phyloP scores from a whole-genome alignment of 2,113 vertebrate species.

The Sinocyclocheilus grahami region DNA sequence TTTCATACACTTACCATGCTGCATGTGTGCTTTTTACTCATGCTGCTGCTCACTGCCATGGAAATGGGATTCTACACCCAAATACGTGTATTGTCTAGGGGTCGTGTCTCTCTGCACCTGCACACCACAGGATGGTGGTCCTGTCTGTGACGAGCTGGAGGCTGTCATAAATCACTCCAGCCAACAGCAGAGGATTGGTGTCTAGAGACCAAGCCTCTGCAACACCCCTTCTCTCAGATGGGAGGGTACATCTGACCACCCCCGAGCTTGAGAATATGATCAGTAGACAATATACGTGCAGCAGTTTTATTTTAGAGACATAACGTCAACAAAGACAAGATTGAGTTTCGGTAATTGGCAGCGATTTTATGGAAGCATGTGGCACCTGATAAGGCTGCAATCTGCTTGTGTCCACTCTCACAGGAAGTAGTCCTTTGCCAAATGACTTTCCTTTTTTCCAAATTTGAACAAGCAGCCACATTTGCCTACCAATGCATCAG shows the following conservation, averaged over 20 bases:
- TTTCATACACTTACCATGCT: background rate
- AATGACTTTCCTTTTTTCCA: background rate
- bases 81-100: constrained; percentile 60
- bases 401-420: constrained; percentile 3
- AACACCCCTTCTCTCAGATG: constrained; percentile 47
- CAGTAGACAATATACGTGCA: background rate
- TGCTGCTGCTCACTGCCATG: constrained; percentile 71
- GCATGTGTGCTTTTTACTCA: constrained; percentile 66
- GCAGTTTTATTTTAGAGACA: background rate
- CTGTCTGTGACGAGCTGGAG: constrained; percentile 41
- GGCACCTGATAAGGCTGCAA: background rate
- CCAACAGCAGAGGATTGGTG: background rate
- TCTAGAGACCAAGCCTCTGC: constrained; percentile 59
- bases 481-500: constrained; percentile 64
- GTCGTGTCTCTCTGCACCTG: constrained; percentile 60
- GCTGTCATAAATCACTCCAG: constrained; percentile 43
- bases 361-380: constrained; percentile 17
- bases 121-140: constrained; percentile 19
- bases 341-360: background rate
- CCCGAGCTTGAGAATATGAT: background rate
- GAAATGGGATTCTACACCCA: constrained; percentile 69
- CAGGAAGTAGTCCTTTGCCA: background rate
- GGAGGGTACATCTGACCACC: background rate
- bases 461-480: constrained; percentile 72
- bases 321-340: background rate